These are phyloP conservation scores for Himalopsyche japonica DNA, from an alignment of 2,888 invertebrate genomes.

Conservation along the genomic window DNA sequence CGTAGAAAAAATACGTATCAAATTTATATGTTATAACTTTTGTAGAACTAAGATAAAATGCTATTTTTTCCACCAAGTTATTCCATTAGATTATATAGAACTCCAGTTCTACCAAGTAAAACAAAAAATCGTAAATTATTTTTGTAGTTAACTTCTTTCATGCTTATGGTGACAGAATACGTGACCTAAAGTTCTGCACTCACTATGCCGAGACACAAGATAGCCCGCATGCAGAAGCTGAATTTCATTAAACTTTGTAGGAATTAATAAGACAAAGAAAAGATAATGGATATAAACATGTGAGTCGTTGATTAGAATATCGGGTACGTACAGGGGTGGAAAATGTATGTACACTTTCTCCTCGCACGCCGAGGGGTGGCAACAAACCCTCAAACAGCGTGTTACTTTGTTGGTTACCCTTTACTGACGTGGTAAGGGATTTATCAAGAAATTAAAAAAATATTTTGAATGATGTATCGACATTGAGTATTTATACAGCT, in stretches of 20 bases:
- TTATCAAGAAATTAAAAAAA: no score
- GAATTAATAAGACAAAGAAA: conserved; percentile 38
- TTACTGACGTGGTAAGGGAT: no score
- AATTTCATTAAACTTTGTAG: conserved; percentile 34
- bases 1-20: no score
- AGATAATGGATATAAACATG: conserved; percentile 34
- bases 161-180: not conserved
- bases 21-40: no score
- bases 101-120: no score
- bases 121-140: no score
- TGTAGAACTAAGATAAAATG: no score
- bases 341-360: not conserved
- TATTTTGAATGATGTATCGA: no score
- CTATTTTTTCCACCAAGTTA: no score
- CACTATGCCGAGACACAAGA: not conserved
- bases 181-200: not conserved
- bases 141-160: no score
- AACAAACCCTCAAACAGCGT: not conserved
- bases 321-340: conserved; percentile 1
- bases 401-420: not conserved
- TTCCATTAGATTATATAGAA: no score
- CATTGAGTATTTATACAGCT: no score
- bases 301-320: conserved; percentile 38
- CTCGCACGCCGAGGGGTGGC: not conserved
- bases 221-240: conserved; percentile 28